Percentiles rank a stretch among this genome's conserved stretches.
phyloP scores from a whole-genome alignment of 2,797 vertebrate species.

The Ctenopoma kingsleyae region DNA sequence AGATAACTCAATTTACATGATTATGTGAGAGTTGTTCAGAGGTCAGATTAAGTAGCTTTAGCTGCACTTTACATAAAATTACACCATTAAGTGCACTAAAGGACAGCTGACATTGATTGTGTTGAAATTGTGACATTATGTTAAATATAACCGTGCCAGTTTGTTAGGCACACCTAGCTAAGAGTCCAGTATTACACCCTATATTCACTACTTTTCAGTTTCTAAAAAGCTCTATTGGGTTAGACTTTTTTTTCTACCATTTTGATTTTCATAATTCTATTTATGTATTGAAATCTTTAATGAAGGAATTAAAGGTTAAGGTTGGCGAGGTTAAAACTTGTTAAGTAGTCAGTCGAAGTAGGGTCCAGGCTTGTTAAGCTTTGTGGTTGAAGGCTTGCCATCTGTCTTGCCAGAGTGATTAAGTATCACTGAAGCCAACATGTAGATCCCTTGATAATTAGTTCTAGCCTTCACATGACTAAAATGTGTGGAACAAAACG shows the following conservation, averaged over 20 bases:
- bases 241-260: no score
- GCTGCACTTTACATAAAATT: not conserved
- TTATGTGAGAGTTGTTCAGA: no score
- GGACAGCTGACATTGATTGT: not conserved
- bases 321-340: constrained; percentile 27
- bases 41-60: no score
- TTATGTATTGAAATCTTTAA: not conserved
- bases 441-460: not conserved
- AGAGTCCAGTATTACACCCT: no score
- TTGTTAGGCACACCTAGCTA: no score
- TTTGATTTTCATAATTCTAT: not conserved
- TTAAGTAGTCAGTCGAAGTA: constrained; percentile 30
- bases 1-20: no score
- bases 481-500: not conserved
- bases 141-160: not conserved
- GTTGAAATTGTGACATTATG: not conserved
- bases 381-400: constrained; percentile 55
- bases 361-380: constrained; percentile 38
- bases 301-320: constrained; percentile 40
- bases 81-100: not conserved
- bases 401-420: constrained; percentile 62
- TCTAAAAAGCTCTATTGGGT: no score
- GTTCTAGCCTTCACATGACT: not conserved
- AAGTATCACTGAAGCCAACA: constrained; percentile 49
- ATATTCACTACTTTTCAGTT: not conserved